A percentile compares a stretch with the other conserved stretches of the same genome.
Conservation (phyloP, 2,888 invertebrate genomes). For the Leptothorax acervorum region DNA sequence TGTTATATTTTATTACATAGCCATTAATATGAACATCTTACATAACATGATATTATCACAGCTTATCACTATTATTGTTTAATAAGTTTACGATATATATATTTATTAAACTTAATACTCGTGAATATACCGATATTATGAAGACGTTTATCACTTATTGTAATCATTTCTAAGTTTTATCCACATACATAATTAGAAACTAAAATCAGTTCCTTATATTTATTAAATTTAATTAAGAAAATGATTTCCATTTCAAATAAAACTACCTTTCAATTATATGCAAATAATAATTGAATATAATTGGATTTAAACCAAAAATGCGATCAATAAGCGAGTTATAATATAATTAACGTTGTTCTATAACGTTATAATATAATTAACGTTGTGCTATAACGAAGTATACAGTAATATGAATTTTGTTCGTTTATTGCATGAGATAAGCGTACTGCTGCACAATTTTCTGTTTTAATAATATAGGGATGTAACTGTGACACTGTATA, state of each 20-base stretch:
- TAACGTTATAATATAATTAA: not conserved
- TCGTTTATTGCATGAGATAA: conserved; percentile 19
- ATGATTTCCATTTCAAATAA: not conserved
- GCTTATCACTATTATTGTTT: conserved; percentile 79
- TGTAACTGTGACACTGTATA: not conserved
- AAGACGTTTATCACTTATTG: conserved; percentile 8
- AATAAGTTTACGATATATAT: conserved; percentile 56
- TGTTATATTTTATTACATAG: conserved; percentile 65
- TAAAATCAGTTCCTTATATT: conserved; percentile 11
- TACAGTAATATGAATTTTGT: conserved; percentile 19
- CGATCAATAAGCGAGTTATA: not conserved
- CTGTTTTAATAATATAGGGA: not conserved
- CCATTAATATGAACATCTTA: conserved; percentile 76
- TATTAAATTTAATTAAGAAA: conserved; percentile 2
- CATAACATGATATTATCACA: conserved; percentile 81
- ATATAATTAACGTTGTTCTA: not conserved
- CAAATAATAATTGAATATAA: not conserved
- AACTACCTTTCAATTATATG: not conserved
- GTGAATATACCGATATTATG: conserved; percentile 24
- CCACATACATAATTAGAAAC: conserved; percentile 33
- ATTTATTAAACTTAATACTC: conserved; percentile 51
- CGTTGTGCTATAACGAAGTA: not conserved
- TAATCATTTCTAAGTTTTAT: conserved; percentile 44
- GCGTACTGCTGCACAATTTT: conserved; percentile 3
- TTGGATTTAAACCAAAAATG: not conserved